Base-by-base conservation (phyloP, 1,140 invertebrate species). In the Drosophila orena region DNA sequence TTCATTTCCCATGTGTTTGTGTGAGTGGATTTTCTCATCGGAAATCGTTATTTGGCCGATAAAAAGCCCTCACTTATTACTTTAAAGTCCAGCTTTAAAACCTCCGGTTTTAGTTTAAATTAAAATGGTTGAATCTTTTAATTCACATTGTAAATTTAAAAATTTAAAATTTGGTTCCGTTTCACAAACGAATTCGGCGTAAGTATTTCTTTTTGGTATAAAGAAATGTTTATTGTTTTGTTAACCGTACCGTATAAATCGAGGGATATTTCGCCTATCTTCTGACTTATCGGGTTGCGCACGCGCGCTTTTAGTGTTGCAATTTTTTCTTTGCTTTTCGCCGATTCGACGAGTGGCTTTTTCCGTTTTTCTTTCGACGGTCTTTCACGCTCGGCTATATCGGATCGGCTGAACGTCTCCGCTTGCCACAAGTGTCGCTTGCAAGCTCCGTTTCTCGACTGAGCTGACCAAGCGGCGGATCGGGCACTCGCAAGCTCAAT, bases 361-460 rank as follows among this genome's bases (percentile, higher is more conserved):
- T 60, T 65, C 60, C 46, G 68, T 50, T 65, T 55, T 79, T 79
- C 77, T 62, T 70, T 64, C 17, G 22, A 52, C 52, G 49, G 58
- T 72, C 55, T 55, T 40, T 49, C 54, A 46, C 22, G 30, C 27
- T 30, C 27, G 27, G 7, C 30, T 30, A 8, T 30, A 30, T 30
- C 30, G 30, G 58, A 49, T 86, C 43, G 43, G 20, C 43, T 46
- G 17, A 46, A 46, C 43, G 3, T 12, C 47, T 50, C 74, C 81
- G 84, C 83, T 81, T 78, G 53, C 77, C 57, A 62, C 80, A 90
- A 89, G 85, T 89, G 77, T 78, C 77, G 79, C 69, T 81, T 70
- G 77, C 84, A 81, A 89, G 85, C 84, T 89, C 52, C 84, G 84
- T 80, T 84, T 78, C 50, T 73, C 80, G 85, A 89, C 84, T 89